Conservation (phyloP, 1,140 invertebrate species). For the Micrasema longulum region DNA sequence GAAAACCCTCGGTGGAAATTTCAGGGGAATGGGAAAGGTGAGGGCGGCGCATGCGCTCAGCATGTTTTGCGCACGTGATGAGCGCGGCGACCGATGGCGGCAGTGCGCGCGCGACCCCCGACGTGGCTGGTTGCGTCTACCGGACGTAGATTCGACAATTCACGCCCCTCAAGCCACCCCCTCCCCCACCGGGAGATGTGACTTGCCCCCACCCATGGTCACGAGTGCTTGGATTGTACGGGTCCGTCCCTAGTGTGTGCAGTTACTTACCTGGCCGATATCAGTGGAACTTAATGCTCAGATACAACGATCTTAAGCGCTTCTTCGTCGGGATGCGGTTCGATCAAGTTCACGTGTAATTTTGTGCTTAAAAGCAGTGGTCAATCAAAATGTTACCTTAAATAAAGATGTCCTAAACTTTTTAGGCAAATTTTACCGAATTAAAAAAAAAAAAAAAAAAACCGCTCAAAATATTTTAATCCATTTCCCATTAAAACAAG, state of each 20-base stretch:
- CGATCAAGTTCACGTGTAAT: neutral
- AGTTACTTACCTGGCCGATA: constrained; percentile 11
- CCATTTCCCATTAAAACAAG: too few relatives aligned
- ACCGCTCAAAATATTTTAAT: too few relatives aligned
- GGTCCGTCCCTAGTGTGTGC: neutral
- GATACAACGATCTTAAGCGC: constrained; percentile 27
- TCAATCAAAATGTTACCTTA: neutral
- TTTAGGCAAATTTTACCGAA: too few relatives aligned
- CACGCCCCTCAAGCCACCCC: constrained; percentile 30
- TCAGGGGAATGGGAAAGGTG: neutral
- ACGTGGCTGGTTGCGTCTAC: constrained; percentile 46
- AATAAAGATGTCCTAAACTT: neutral
- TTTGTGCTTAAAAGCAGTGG: neutral
- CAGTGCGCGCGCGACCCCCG: constrained; percentile 53
- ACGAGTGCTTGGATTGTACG: constrained; percentile 17
- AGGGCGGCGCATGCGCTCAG: constrained; percentile 27
- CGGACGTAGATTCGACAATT: constrained; percentile 14
- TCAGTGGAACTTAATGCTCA: constrained; percentile 10
- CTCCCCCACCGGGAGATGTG: constrained; percentile 24
- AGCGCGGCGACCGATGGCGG: constrained; percentile 33
- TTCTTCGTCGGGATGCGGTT: constrained; percentile 12
- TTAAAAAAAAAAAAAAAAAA: too few relatives aligned
- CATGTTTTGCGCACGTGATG: constrained; percentile 37
- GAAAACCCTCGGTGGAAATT: neutral
- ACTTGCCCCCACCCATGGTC: constrained; percentile 19